A percentile compares a stretch with the other conserved stretches of the same genome.
Conservation (phyloP, 2,797 vertebrate species). For the Coracias cyanogaster region DNA sequence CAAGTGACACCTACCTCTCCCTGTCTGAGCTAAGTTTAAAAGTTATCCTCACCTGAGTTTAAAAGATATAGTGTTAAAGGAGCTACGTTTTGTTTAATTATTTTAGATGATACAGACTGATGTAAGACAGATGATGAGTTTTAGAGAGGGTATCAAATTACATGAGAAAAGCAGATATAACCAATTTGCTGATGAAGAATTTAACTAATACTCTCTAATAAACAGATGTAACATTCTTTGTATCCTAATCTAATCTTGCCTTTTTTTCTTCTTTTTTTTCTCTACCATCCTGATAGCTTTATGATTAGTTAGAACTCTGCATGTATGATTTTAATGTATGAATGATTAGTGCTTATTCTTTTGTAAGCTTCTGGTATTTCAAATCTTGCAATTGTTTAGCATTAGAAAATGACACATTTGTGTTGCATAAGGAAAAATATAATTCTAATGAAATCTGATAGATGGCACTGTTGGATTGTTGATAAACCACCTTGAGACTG, state of each 20-base stretch:
- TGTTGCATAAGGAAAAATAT: neutral
- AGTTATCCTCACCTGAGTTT: neutral
- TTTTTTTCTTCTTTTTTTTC: neutral
- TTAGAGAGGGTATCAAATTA: neutral
- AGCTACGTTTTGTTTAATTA: neutral
- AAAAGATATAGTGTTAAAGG: neutral
- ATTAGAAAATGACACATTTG: neutral
- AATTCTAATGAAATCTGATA: slow-evolving; percentile 60
- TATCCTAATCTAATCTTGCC: neutral
- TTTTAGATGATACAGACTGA: neutral
- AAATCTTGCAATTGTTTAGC: neutral
- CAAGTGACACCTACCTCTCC: neutral
- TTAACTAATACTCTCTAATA: neutral
- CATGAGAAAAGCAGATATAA: neutral
- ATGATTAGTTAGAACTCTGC: neutral
- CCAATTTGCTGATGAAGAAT: neutral
- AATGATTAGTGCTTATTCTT: neutral
- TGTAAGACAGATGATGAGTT: neutral
- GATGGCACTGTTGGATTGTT: slow-evolving; percentile 77
- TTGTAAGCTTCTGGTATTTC: neutral
- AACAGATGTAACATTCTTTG: neutral
- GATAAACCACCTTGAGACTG: slow-evolving; percentile 17
- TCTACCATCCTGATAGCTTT: neutral
- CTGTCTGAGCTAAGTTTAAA: neutral
- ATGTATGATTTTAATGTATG: neutral